Percentiles rank a stretch among this genome's conserved stretches.
These are phyloP conservation scores for Drepana arcuata DNA, from an alignment of 1,140 invertebrate genomes.

Conservation along the genomic window DNA sequence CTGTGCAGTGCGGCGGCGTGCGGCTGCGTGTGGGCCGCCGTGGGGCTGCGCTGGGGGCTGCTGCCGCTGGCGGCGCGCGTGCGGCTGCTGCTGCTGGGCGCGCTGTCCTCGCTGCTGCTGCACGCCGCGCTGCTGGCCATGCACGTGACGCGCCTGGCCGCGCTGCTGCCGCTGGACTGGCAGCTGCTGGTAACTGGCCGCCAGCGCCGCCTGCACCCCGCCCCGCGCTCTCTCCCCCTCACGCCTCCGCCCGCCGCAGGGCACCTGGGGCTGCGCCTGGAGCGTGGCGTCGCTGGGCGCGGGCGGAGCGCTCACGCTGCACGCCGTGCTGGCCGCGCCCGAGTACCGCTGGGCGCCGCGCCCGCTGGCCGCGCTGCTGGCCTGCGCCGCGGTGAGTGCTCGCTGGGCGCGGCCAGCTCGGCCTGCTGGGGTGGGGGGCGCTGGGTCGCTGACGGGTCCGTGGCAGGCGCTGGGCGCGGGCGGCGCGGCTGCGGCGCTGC, in stretches of 20 bases:
- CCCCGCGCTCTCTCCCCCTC: neutral
- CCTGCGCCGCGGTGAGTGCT: conserved; percentile 23
- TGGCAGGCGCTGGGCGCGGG: conserved; percentile 16
- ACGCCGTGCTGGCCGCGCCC: conserved; percentile 20
- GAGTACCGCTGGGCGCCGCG: conserved; percentile 24
- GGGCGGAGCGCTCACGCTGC: conserved; percentile 31
- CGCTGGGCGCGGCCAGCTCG: neutral
- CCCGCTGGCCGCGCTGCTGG: conserved; percentile 15
- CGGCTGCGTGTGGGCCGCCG: conserved; percentile 30
- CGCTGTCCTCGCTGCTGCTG: conserved; percentile 85
- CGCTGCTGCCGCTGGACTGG: conserved; percentile 89
- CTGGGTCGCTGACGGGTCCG: conserved; percentile 5
- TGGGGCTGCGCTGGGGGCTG: conserved; percentile 27
- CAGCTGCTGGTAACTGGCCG: conserved; percentile 79
- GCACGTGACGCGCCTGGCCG: conserved; percentile 86
- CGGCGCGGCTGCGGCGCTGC: conserved; percentile 6
- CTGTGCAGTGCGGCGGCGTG: conserved; percentile 28
- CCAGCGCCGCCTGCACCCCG: neutral
- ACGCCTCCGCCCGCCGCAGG: no score
- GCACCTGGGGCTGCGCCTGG: conserved; percentile 26
- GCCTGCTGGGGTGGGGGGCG: conserved; percentile 14
- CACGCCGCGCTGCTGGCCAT: conserved; percentile 86
- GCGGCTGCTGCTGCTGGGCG: conserved; percentile 84
- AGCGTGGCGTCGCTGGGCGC: conserved; percentile 27
- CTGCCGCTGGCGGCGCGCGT: conserved; percentile 72